Base-by-base conservation (phyloP, 1,140 invertebrate species). In the Anthonomus grandis region DNA sequence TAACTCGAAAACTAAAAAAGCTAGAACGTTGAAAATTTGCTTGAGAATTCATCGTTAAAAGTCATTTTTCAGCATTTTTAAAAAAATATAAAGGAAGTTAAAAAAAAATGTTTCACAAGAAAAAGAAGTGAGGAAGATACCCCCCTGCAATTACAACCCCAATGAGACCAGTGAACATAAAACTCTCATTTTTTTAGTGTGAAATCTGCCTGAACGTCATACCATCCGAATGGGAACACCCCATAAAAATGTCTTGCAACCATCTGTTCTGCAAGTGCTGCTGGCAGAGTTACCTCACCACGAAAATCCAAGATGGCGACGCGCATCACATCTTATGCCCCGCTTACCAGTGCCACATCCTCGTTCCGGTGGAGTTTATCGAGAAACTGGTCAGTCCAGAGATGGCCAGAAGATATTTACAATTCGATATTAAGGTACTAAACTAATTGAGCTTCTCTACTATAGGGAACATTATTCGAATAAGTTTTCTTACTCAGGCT, bases 361-460 rank as follows among this genome's bases (percentile, higher is more conserved):
- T 86, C n/a, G 85, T 87, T 19, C 83, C 85, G 34, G 79, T 84
- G 9, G 83, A 86, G 58, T 70, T 86, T 5, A 85, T 88, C 47
- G 85, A 87, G 69, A 78, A 78, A 53, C 71, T 85, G 41, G 83
- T 88, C 5, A 82, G 81, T 49, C 75, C 82, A 23, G 81, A 85
- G 50, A 83, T 86, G 75, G 83, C 84, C 27, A 72, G 81, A 25
- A 75, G 82, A 65, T 87, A 86, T 71, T 72, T 86, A 10, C 82
- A 86, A 67, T 86, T 86, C 73, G 86, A 88, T 72, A 86, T 88
- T 34, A 83, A 87, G 75, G 83, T 85, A n/a, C n/a, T n/a, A 63
- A 65, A 23, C 46, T 10, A 13, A 4, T 6, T 54, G n/a, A 9
- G 31, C 31, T 34, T 34, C 31, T 34, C 1, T 2, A n/a, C n/a